Evolutionary conservation across 1,140 invertebrate species (phyloP).

Genomic region (Calosoma granatense): DNA sequence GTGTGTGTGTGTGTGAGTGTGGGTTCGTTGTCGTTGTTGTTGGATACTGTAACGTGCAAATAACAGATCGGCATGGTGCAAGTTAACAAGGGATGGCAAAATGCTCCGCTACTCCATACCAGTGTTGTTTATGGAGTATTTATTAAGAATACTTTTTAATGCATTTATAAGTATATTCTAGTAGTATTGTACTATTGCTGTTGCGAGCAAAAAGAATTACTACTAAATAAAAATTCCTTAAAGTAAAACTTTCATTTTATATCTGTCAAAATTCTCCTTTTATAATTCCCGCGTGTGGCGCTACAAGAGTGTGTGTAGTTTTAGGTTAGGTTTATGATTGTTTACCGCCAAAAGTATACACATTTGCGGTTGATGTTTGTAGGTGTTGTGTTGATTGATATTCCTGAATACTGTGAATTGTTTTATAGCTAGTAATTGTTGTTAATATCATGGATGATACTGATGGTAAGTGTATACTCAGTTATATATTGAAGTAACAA

Average conservation of each 20-base stretch:
- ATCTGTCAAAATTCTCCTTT: background rate
- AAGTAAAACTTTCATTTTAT: background rate
- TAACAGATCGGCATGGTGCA: background rate
- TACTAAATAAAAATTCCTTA: slow-evolving; percentile 8
- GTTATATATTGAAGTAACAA: background rate
- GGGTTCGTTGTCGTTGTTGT: too few species aligned
- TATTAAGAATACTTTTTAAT: slow-evolving; percentile 9
- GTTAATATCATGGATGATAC: background rate
- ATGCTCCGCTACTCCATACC: background rate
- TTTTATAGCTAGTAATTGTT: background rate
- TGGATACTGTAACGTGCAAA: background rate
- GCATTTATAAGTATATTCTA: slow-evolving; percentile 8
- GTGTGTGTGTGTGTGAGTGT: background rate
- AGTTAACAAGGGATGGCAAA: slow-evolving; percentile 8
- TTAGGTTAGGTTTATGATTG: background rate
- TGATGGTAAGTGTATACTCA: background rate
- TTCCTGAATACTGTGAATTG: background rate
- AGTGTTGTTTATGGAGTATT: background rate
- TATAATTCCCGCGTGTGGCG: too few species aligned
- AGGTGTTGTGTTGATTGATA: background rate
- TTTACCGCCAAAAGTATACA: background rate
- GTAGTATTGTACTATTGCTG: slow-evolving; percentile 8
- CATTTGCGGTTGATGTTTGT: background rate
- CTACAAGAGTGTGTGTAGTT: too few species aligned
- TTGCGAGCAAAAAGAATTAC: slow-evolving; percentile 8